Conservation (phyloP, 2,888 invertebrate species). For the Coenonympha glycerion region DNA sequence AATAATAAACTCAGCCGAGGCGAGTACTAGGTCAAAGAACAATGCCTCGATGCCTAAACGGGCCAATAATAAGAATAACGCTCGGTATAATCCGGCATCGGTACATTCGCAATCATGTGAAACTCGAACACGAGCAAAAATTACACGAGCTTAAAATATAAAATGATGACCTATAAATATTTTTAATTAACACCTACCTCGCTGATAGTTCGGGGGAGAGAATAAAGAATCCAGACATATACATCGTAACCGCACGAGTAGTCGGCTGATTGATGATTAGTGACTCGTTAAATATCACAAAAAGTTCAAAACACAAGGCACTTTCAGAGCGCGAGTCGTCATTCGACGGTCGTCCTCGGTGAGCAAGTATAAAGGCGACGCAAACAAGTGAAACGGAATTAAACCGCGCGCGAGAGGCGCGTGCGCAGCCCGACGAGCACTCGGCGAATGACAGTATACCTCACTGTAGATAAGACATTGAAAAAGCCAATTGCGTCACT, state of each 20-base stretch:
- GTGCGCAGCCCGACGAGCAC: constrained; percentile 66
- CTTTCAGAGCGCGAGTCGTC: constrained; percentile 63
- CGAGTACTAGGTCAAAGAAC: constrained; percentile 64
- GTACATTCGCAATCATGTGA: constrained; percentile 46
- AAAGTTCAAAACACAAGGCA: constrained; percentile 68
- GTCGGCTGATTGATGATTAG: constrained; percentile 44
- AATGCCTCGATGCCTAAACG: constrained; percentile 60
- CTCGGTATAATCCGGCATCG: constrained; percentile 40
- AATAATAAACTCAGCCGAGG: constrained; percentile 32
- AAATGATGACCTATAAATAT: constrained; percentile 35
- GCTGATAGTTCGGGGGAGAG: constrained; percentile 63
- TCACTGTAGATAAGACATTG: constrained; percentile 74
- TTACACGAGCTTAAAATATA: constrained; percentile 40
- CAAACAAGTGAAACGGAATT: constrained; percentile 61
- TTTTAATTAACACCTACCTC: constrained; percentile 58
- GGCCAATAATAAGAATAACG: constrained; percentile 64
- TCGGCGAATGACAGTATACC: constrained; percentile 72
- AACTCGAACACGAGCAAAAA: constrained; percentile 37
- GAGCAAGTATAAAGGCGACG: constrained; percentile 56
- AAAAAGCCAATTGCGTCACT: constrained; percentile 75
- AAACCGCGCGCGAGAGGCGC: constrained; percentile 50
- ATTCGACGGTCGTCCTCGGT: constrained; percentile 70
- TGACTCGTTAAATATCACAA: constrained; percentile 54
- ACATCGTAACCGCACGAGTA: constrained; percentile 50
- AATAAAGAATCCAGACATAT: constrained; percentile 70